Evolutionary conservation across 2,113 vertebrate genomes (phyloP).

Genomic region (Acrocephalus arundinaceus): DNA sequence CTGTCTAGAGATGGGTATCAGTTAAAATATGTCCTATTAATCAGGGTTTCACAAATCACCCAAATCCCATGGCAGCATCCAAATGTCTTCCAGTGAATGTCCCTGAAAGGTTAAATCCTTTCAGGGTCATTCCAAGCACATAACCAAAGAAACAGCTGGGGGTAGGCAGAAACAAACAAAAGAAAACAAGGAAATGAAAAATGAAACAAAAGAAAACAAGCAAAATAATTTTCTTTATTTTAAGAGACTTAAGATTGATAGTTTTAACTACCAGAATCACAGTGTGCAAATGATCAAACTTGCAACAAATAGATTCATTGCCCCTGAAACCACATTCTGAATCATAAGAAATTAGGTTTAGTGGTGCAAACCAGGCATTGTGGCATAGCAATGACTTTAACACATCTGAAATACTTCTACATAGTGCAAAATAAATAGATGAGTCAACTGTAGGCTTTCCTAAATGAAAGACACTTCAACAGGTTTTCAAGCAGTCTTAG

Average conservation of each 20-base stretch:
- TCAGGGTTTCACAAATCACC: neutral
- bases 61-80: neutral
- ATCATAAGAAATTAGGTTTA: neutral
- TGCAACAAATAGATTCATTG: neutral
- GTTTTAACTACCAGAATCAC: neutral
- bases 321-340: neutral
- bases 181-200: neutral
- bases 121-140: neutral
- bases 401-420: neutral
- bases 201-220: neutral
- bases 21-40: constrained; percentile 12
- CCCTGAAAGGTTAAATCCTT: neutral
- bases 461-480: neutral
- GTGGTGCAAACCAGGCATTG: neutral
- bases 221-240: neutral
- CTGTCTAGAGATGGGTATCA: neutral
- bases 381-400: neutral
- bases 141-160: neutral
- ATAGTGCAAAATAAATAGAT: neutral
- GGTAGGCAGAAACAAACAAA: neutral
- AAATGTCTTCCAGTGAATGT: neutral
- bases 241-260: neutral
- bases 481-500: neutral
- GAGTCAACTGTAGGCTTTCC: neutral
- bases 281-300: neutral